phyloP scores from a whole-genome alignment of 1,140 invertebrate genomes.

The Pseudomyrmex cubaensis region DNA sequence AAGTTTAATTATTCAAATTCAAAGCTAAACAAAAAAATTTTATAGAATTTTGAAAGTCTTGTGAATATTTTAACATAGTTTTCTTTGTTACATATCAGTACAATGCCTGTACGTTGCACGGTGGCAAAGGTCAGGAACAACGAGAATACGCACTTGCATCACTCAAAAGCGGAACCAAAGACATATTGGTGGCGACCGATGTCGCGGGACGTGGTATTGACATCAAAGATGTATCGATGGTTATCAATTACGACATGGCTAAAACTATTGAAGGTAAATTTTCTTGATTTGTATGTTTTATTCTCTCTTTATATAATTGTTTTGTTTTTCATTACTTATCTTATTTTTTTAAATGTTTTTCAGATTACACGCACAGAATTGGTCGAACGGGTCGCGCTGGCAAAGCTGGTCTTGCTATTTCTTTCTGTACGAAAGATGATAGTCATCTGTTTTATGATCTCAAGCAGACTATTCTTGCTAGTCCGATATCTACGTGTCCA shows the following conservation, averaged over 20 bases:
- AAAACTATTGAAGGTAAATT: slow-evolving; percentile 96
- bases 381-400: slow-evolving; percentile 99
- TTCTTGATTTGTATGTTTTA: slow-evolving; percentile 14
- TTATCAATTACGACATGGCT: slow-evolving; percentile 99
- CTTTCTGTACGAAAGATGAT: slow-evolving; percentile 99
- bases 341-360: no score
- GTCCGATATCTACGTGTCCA: slow-evolving; percentile 97
- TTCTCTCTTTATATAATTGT: slow-evolving; percentile 39
- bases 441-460: slow-evolving; percentile 98
- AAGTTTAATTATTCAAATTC: no score
- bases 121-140: slow-evolving; percentile 99
- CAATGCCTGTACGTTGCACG: slow-evolving; percentile 98
- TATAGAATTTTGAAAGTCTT: slow-evolving; percentile 14
- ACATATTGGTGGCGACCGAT: slow-evolving; percentile 99
- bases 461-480: slow-evolving; percentile 95
- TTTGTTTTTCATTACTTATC: no score
- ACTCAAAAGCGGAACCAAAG: slow-evolving; percentile 97
- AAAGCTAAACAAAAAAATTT: no score
- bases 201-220: slow-evolving; percentile 99
- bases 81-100: slow-evolving; percentile 85
- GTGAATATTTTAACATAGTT: neutral
- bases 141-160: slow-evolving; percentile 98
- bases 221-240: slow-evolving; percentile 99
- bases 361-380: slow-evolving; percentile 99
- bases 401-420: slow-evolving; percentile 97